Conservation (phyloP, 2,888 invertebrate species). For the Tachina grossa region DNA sequence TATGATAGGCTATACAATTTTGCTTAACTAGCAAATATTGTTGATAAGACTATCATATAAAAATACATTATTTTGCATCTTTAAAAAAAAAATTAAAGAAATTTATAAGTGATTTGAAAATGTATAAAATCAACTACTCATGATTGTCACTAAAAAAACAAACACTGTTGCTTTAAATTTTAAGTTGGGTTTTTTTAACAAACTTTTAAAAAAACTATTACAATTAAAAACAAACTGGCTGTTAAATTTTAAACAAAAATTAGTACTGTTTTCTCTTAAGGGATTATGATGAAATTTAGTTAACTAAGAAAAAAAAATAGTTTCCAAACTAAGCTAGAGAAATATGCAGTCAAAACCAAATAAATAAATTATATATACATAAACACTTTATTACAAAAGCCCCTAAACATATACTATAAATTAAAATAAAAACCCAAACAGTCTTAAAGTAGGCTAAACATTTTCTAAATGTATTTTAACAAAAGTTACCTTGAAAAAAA, state of each 20-base stretch:
- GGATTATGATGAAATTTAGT: background rate
- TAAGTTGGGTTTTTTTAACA: conserved; percentile 20
- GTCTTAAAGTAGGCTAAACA: conserved; percentile 31
- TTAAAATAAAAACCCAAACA: background rate
- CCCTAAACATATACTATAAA: conserved; percentile 16
- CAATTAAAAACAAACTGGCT: conserved; percentile 58
- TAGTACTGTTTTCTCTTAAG: conserved; percentile 33
- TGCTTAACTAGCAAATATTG: conserved; percentile 60
- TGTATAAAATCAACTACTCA: conserved; percentile 33
- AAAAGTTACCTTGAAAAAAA: background rate
- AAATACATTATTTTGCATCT: conserved; percentile 69
- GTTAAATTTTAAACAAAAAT: conserved; percentile 54
- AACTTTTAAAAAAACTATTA: conserved; percentile 29
- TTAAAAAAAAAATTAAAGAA: conserved; percentile 11
- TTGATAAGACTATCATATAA: conserved; percentile 62
- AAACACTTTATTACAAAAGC: background rate
- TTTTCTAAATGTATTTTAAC: conserved; percentile 23
- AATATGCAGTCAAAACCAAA: background rate
- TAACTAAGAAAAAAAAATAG: conserved; percentile 2
- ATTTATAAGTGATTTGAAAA: conserved; percentile 7
- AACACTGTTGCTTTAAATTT: conserved; percentile 27
- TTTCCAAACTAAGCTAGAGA: background rate
- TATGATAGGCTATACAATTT: conserved; percentile 76
- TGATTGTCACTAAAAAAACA: background rate
- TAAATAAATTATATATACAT: conserved; percentile 11